Percentiles rank a stretch among this genome's conserved stretches.
phyloP scores from a whole-genome alignment of 1,140 invertebrate genomes.

The Paracyclopina nana region DNA sequence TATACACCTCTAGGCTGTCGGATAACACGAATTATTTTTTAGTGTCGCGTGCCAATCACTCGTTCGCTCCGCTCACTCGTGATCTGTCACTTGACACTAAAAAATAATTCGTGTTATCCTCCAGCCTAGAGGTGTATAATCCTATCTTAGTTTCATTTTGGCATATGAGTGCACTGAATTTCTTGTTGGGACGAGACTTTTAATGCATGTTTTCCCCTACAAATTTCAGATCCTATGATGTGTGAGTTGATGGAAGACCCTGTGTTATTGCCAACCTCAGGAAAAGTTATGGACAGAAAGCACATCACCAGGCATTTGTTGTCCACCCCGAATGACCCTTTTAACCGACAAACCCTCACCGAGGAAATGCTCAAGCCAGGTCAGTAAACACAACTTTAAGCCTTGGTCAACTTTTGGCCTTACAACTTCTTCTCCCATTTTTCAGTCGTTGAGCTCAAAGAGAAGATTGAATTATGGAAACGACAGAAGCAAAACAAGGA shows the following conservation, averaged over 20 bases:
- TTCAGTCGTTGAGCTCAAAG: constrained; percentile 48
- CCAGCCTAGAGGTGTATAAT: too few species aligned
- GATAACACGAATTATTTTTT: too few species aligned
- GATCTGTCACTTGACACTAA: too few species aligned
- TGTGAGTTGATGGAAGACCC: constrained; percentile 93
- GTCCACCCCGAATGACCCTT: constrained; percentile 89
- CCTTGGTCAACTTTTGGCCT: constrained; percentile 11
- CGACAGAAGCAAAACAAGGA: constrained; percentile 33
- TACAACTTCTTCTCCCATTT: constrained; percentile 22
- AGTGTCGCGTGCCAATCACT: too few species aligned
- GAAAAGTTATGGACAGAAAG: constrained; percentile 82
- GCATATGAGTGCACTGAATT: too few species aligned
- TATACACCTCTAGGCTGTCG: too few species aligned
- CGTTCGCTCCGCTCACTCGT: too few species aligned
- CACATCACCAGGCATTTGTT: constrained; percentile 83
- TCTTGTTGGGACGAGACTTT: too few species aligned
- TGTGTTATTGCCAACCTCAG: constrained; percentile 66
- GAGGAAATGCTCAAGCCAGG: constrained; percentile 64
- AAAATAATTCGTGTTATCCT: too few species aligned
- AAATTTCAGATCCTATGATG: constrained; percentile 78
- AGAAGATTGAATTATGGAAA: constrained; percentile 55
- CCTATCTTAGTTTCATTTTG: too few species aligned
- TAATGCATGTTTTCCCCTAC: too few species aligned
- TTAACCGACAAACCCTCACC: constrained; percentile 76
- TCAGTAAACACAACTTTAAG: constrained; percentile 26